These are phyloP conservation scores for Echinops telfairi DNA, from an alignment of 2,113 vertebrate species.

Conservation along the genomic window DNA sequence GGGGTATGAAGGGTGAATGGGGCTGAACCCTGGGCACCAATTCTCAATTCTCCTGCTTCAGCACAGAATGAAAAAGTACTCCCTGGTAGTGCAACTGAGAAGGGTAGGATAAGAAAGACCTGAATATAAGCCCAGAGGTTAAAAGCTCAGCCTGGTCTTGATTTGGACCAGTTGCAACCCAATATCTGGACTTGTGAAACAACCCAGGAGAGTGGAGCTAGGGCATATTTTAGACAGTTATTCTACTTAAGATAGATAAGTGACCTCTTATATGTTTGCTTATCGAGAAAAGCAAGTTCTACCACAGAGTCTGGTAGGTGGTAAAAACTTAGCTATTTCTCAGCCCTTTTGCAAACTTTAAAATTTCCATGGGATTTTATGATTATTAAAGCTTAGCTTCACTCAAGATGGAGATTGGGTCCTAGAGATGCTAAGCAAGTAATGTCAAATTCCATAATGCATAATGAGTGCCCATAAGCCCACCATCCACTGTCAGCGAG, in stretches of 20 bases:
- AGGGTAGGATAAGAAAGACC: not conserved
- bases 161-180: not conserved
- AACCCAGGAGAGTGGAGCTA: constrained; percentile 3
- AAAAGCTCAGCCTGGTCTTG: constrained; percentile 14
- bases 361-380: constrained; percentile 25
- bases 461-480: not conserved
- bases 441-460: not conserved
- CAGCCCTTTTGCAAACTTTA: constrained; percentile 3
- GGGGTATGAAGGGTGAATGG: constrained; percentile 32
- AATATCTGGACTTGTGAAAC: not conserved
- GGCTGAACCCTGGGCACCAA: not conserved
- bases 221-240: not conserved
- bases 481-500: too few relatives aligned
- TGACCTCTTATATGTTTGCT: not conserved
- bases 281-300: constrained; percentile 51
- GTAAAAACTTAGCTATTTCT: constrained; percentile 34
- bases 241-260: not conserved
- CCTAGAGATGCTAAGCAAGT: not conserved
- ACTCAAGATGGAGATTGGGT: not conserved
- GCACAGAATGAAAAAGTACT: not conserved
- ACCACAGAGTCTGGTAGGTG: not conserved
- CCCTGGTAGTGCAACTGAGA: not conserved
- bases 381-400: not conserved
- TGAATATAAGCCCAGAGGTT: not conserved
- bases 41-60: not conserved